Percentiles rank a stretch among this genome's conserved stretches.
Conservation (phyloP, 2,888 invertebrate genomes). For the Eumacrocentrus americanus region DNA sequence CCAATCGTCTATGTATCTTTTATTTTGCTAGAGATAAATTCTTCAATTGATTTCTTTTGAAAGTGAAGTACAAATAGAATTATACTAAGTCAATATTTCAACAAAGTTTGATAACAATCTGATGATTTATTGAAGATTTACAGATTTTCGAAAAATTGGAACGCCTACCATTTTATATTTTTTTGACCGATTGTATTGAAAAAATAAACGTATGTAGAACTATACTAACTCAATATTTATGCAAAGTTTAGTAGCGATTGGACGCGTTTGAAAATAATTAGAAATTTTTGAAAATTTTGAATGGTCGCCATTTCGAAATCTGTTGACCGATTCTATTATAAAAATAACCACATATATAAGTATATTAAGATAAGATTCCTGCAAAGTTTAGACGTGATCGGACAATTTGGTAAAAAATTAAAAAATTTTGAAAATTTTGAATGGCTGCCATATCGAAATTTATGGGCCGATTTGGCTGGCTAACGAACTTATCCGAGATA, state of each 20-base stretch:
- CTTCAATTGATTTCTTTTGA: background rate
- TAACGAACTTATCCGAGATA: too few relatives aligned
- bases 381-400: too few relatives aligned
- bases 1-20: background rate
- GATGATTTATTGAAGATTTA: too few relatives aligned
- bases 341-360: background rate
- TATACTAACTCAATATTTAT: too few relatives aligned
- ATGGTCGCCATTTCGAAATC: background rate
- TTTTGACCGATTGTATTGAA: too few relatives aligned
- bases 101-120: too few relatives aligned
- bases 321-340: background rate
- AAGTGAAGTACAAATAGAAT: too few relatives aligned
- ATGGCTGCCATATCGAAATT: background rate
- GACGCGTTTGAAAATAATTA: background rate
- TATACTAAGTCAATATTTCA: too few relatives aligned
- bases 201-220: too few relatives aligned
- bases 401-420: too few relatives aligned
- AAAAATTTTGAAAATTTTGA: background rate
- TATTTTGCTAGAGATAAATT: too few relatives aligned
- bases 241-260: background rate
- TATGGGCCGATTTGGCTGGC: too few relatives aligned
- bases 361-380: background rate
- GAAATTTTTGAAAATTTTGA: background rate
- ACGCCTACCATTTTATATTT: background rate
- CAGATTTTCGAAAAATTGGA: background rate